Base-by-base conservation (phyloP, 1,140 invertebrate genomes). In the Marisa cornuarietis region DNA sequence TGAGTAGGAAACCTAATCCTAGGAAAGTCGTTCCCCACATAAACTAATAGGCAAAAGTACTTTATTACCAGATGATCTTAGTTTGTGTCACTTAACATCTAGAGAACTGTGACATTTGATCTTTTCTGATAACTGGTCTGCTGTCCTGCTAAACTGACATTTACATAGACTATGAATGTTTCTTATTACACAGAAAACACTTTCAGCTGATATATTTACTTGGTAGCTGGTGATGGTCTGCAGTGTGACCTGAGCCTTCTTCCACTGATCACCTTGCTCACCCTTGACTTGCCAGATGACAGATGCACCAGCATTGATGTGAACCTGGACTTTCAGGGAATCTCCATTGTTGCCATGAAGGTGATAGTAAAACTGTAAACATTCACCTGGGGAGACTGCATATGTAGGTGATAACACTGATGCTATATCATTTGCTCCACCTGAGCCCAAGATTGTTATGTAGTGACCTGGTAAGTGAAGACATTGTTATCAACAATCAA, bases 271-370 rank as follows among this genome's bases (percentile, higher is more conserved):
- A 14, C 86, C 87, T 69, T 86, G 85, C 71, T 85, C 85, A 51
- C 86, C 86, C 65, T 80, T 73, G 74, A 82, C 83, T 63, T 82
- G 49, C 69, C 69, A 78, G 22, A 80, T 58, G 10, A n/a, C 9
- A 9, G 62, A 24, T 18, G 13, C 22, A 13, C 84, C 87, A 62
- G 78, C 80, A 24, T 76, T 75, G 16, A 82, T 76, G 66, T 85
- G 87, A 10, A 90, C 80, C 61, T 83, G 76, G 14, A 91, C 81
- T 18, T 78, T 81, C 16, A 90, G 88, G 63, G 89, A 84, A 51
- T 58, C 85, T 58, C 0, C 3, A 58, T 58, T 58, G 26, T 51
- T 71, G 26, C 95, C 95, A 85, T 93, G 95, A 95, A 96, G 96
- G 85, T 96, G 95, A 85, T 92, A 94, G 80, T 86, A 91, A 71